Base-by-base conservation (phyloP, 2,888 invertebrate genomes). In the Drosophila subsilvestris region DNA sequence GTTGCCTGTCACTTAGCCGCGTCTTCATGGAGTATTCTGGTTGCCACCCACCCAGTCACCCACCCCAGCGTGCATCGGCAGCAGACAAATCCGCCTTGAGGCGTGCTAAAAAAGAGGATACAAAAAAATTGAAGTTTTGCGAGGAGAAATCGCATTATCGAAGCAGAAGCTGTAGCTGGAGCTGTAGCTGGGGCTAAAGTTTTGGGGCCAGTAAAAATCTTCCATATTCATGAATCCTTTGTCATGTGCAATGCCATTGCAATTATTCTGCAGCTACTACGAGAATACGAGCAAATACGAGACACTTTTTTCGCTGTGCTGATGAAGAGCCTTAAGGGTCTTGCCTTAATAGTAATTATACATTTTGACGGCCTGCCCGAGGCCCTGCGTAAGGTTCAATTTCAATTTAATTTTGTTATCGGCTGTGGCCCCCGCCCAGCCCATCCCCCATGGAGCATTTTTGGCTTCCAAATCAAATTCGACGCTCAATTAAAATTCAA, bases 401-500 rank as follows among this genome's bases (percentile, higher is more conserved):
- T 53, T 73, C 66, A 57, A 71, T 63, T 70, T 66, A 58, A 71
- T 43, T 56, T 71, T 65, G 67, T 74, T 74, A 74, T 66, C 74
- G 56, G 27, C 63, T 51, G 54, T 37, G 48, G 55, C 17, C 37
- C 25, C 25, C 22, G 5, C 0, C 5, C 0, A 9, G 20, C 20
- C 22, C 27, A 29, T 14, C 29, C 37, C 10, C 59, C 43, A 14
- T 32, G 32, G 32, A 49, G 25, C 61, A 54, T 65, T 73, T 79
- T 69, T 66, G 54, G 63, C 55, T 67, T 44, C 70, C 53, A 84
- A 82, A 88, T 84, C 88, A 86, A 83, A 88, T 88, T 83, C 88
- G 82, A 69, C 74, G 83, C 88, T 80, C 88, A 83, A 83, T 83
- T 83, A 83, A 83, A 83, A 83, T 83, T 83, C 88, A 83, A 83